phyloP scores from a whole-genome alignment of 2,113 vertebrate species.

The cattle (Bos taurus) region DNA sequence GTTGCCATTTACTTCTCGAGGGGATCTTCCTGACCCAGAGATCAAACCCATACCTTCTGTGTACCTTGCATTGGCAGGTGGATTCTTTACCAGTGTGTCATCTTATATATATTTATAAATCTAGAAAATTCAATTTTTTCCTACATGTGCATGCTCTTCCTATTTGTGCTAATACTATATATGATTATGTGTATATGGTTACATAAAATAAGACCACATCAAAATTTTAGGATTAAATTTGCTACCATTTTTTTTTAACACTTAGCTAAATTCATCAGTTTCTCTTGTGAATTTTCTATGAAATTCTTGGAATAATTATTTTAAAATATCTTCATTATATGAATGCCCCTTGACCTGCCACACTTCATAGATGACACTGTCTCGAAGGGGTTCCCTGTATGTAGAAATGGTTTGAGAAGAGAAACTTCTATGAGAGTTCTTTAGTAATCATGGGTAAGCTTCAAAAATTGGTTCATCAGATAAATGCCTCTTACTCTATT shows the following conservation, averaged over 20 bases:
- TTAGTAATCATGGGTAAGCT: neutral
- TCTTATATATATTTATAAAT: neutral
- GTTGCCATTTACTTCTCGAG: neutral
- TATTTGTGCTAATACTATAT: neutral
- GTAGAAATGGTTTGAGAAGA: neutral
- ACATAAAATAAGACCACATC: neutral
- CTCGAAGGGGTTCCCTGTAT: accelerated
- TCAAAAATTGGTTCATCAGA: neutral
- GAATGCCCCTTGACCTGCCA: neutral
- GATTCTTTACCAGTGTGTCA: neutral
- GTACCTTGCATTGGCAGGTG: neutral
- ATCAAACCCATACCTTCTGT: neutral
- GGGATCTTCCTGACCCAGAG: neutral
- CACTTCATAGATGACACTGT: neutral
- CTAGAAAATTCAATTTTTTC: neutral
- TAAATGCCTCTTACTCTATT: constrained; percentile 38
- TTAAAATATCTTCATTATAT: neutral
- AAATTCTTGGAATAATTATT: neutral
- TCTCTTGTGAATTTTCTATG: neutral
- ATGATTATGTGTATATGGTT: neutral
- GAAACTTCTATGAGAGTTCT: neutral
- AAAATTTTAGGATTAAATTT: neutral
- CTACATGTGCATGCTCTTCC: neutral
- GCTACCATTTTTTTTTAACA: neutral
- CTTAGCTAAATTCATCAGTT: neutral